A percentile compares a stretch with the other conserved stretches of the same genome.
These are phyloP conservation scores for Procambarus virginalis DNA, from an alignment of 1,140 invertebrate genomes.

Conservation along the genomic window DNA sequence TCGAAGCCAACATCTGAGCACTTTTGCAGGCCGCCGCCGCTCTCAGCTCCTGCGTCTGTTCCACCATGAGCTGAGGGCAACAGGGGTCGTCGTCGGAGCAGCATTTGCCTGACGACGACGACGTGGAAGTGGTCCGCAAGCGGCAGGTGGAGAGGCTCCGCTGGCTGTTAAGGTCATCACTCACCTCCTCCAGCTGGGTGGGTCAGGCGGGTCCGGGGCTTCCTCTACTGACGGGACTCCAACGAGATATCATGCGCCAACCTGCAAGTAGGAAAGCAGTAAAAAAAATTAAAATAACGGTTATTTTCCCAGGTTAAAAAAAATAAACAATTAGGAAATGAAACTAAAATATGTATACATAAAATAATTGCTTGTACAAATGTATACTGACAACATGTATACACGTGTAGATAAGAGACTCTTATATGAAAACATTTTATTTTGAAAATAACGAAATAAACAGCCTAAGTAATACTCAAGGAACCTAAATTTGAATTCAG, in stretches of 20 bases:
- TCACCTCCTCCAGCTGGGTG: background rate
- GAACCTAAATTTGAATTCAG: too few species aligned
- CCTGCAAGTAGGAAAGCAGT: background rate
- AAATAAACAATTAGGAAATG: too few species aligned
- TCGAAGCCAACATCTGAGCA: background rate
- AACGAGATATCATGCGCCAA: slow-evolving; percentile 54
- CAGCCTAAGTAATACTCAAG: too few species aligned
- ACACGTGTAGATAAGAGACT: too few species aligned
- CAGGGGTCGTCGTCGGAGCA: slow-evolving; percentile 48
- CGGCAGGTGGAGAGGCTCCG: background rate
- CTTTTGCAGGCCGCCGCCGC: background rate
- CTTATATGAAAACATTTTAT: too few species aligned
- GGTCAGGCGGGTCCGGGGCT: slow-evolving; percentile 52
- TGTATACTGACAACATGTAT: too few species aligned
- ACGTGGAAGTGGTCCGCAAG: background rate
- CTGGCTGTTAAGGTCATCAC: background rate
- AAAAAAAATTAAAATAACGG: too few species aligned
- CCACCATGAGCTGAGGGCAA: slow-evolving; percentile 38
- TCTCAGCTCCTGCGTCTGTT: slow-evolving; percentile 24
- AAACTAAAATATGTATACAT: too few species aligned
- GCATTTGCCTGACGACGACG: slow-evolving; percentile 12
- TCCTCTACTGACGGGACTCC: slow-evolving; percentile 48
- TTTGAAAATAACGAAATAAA: too few species aligned
- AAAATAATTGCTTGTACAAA: too few species aligned
- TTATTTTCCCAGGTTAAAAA: too few species aligned